Conservation (phyloP, 2,113 vertebrate species). For the Vombatus ursinus region DNA sequence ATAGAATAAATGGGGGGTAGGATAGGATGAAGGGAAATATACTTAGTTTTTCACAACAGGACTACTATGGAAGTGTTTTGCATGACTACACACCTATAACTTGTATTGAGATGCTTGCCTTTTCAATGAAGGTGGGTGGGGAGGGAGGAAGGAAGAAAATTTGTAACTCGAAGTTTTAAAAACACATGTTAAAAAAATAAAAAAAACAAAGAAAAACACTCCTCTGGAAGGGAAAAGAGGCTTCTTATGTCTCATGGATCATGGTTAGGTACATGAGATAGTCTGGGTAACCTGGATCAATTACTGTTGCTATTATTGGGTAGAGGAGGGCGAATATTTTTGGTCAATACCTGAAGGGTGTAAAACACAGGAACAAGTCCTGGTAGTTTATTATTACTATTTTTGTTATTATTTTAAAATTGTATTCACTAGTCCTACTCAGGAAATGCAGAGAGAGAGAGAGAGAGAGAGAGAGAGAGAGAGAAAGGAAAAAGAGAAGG, state of each 20-base stretch:
- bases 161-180: no score
- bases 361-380: slow-evolving; percentile 2
- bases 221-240: slow-evolving; percentile 37
- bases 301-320: slow-evolving; percentile 13
- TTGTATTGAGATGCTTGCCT: no score
- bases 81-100: no score
- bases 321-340: slow-evolving; percentile 47
- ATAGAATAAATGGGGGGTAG: no score
- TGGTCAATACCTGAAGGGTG: slow-evolving; percentile 5
- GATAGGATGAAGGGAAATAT: no score
- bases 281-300: slow-evolving; percentile 20
- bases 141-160: no score
- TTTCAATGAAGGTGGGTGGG: no score
- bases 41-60: no score
- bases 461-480: neutral
- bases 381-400: neutral
- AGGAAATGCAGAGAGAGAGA: slow-evolving; percentile 33
- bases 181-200: no score
- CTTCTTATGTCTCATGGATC: slow-evolving; percentile 69
- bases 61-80: no score
- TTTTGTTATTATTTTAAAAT: slow-evolving; percentile 11
- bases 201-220: no score
- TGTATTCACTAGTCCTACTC: slow-evolving; percentile 21
- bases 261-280: slow-evolving; percentile 59
- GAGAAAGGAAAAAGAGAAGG: neutral